Evolutionary conservation across 2,113 vertebrate species (phyloP), one percentile per base, ranked within the genome.

Genomic region (Nesoenas mayeri): DNA sequence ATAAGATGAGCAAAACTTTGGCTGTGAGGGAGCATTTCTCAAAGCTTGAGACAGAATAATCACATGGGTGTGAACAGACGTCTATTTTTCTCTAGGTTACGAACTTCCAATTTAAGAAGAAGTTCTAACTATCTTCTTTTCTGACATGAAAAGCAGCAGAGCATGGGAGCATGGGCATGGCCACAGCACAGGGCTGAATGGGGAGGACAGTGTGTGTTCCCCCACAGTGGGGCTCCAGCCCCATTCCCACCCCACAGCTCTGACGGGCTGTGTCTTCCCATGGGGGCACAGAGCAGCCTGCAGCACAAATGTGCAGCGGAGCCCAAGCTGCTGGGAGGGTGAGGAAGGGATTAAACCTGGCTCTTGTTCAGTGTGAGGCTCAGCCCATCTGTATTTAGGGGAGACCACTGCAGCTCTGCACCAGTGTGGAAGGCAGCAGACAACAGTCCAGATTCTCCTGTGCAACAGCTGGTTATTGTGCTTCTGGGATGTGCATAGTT

Each of bases 401-500:
- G 50, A 85, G 34, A 74, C 47, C 51, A 62, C 28, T 72, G 31
- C 65, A 79, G 48, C 40, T 75, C 74, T n/a, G 20, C 5, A 3
- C 74, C 48, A 82, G 62, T 1, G 1, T 34, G 58, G 66, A 94
- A 87, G 31, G 62, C 81, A 91, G 66, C 36, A 83, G 65, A 78
- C 24, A 85, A 93, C 36, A 1, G 2, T 20, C 50, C 70, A 22
- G 47, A 48, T 96, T 92, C 64, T 62, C 71, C 81, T 58, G 70
- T 77, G 91, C 44, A 95, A 82, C 89, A 95, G 95, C 95, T 94
- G 81, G 84, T 79, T 91, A 78, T 70, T 74, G 54, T 77, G 69
- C 91, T 96, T 95, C 34, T 71, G 85, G 57, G 93, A 91, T 87
- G 54, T 61, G 17, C 70, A 56, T 56, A 89, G 87, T 72, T 96